Percentiles rank a stretch among this genome's conserved stretches.
Evolutionary conservation across 1,140 invertebrate species (phyloP).

Genomic region (Heliothis virescens): DNA sequence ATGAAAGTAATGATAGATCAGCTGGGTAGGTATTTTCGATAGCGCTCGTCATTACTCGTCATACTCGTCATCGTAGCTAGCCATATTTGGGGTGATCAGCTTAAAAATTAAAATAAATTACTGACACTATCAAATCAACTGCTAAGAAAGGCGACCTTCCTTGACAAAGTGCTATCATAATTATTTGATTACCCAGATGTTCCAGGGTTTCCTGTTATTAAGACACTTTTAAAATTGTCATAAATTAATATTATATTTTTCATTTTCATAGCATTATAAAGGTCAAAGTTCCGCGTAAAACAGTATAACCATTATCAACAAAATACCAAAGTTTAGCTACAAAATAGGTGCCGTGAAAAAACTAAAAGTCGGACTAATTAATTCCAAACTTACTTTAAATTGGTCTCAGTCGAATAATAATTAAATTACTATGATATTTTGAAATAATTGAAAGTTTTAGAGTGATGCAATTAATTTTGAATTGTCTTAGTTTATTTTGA

Average conservation of each 20-base stretch:
- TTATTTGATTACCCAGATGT: no score
- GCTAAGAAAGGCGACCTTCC: background rate
- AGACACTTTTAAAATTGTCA: no score
- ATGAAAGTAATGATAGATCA: slow-evolving; percentile 62
- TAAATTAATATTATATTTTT: no score
- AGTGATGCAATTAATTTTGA: slow-evolving; percentile 33
- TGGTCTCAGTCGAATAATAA: slow-evolving; percentile 15
- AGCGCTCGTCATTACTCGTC: no score
- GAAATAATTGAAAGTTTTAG: slow-evolving; percentile 25
- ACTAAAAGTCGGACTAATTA: slow-evolving; percentile 10
- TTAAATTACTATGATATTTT: slow-evolving; percentile 25
- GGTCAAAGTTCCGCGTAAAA: no score
- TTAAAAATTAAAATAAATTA: no score
- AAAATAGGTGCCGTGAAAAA: background rate
- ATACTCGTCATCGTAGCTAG: background rate
- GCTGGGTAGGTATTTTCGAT: slow-evolving; percentile 56
- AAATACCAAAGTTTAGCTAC: background rate
- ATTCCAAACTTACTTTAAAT: slow-evolving; percentile 31
- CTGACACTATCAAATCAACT: background rate
- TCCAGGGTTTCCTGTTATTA: no score
- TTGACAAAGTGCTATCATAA: no score
- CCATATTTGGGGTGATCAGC: no score
- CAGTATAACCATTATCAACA: background rate
- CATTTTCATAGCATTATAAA: background rate
- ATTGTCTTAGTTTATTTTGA: slow-evolving; percentile 3